Conservation (phyloP, 1,140 invertebrate species). For the Drosophila setifemur region DNA sequence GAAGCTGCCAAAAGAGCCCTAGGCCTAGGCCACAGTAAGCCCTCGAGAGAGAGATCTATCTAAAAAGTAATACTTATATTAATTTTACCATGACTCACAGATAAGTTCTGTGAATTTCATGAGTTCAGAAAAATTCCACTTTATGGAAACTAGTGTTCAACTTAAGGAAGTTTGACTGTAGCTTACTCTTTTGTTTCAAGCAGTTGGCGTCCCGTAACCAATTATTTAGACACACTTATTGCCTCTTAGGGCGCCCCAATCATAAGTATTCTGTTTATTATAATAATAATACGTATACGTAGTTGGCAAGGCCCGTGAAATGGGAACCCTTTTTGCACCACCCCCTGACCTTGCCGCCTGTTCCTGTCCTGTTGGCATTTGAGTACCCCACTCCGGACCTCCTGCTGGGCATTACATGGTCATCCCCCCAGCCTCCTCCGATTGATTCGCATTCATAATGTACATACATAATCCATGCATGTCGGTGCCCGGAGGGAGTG, state of each 20-base stretch:
- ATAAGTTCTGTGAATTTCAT: no score
- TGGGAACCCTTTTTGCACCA: neutral
- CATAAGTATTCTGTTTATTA: constrained; percentile 10
- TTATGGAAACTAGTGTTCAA: no score
- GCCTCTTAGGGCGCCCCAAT: constrained; percentile 4
- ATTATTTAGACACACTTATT: constrained; percentile 22
- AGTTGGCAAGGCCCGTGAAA: no score
- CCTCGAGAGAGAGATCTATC: neutral
- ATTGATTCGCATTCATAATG: no score
- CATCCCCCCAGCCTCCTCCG: no score
- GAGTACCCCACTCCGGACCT: neutral
- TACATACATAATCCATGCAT: constrained; percentile 19
- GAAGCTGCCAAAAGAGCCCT: constrained; percentile 14
- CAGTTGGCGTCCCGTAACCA: constrained; percentile 8
- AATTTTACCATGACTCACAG: neutral
- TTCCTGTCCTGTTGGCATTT: neutral
- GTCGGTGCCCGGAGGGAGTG: neutral
- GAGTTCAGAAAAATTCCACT: no score
- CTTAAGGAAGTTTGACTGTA: neutral
- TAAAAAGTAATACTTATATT: no score
- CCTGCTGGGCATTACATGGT: neutral
- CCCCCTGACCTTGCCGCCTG: neutral
- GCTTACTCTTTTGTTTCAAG: neutral
- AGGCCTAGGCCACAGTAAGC: constrained; percentile 23
- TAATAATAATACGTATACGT: constrained; percentile 9